Base-by-base conservation (phyloP, 2,113 vertebrate species). In the Copsychus sechellarum region DNA sequence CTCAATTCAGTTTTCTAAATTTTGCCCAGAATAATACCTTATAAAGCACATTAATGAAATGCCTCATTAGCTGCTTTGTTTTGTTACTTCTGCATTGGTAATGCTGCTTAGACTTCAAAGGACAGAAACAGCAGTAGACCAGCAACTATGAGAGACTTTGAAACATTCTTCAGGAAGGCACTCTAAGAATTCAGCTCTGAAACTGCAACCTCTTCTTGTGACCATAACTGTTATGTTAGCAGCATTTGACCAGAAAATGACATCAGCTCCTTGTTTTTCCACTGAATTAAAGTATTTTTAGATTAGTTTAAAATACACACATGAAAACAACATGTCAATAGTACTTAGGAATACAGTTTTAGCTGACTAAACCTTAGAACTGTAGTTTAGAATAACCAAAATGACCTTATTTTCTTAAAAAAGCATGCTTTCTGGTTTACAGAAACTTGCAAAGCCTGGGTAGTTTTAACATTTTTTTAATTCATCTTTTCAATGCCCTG, bases 211-310 rank as follows among this genome's bases (percentile, higher is more conserved):
- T 86, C 83, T 91, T 47, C 48, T 87, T 82, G 50, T 92, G 90
- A 65, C 87, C 60, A 3, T 42, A 73, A 67, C 69, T 29, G 43
- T 81, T 86, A 74, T 3, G 13, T 53, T 90, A 87, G 64, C 64
- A 70, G 61, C 9, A 2, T 36, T 76, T 77, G 23, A 73, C 51
- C 69, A 94, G 66, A 89, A 93, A 86, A 91, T 93, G 9, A 92
- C 71, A 94, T 38, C 53, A 93, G 21, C 51, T 79, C 67, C 93
- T 97, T 90, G 70, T 77, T 96, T 95, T 88, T 89, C 93, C 79
- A 93, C 77, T 72, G 54, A 74, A 92, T 74, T 61, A 54, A 74
- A 80, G 51, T 95, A 92, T 93, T 96, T 96, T 97, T 95, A 88
- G 61, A 61, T 79, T 40, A 48, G 64, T 88, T 97, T 92, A 91